Evolutionary conservation across 2,888 invertebrate species (phyloP).

Genomic region (Saturnia pavonia): DNA sequence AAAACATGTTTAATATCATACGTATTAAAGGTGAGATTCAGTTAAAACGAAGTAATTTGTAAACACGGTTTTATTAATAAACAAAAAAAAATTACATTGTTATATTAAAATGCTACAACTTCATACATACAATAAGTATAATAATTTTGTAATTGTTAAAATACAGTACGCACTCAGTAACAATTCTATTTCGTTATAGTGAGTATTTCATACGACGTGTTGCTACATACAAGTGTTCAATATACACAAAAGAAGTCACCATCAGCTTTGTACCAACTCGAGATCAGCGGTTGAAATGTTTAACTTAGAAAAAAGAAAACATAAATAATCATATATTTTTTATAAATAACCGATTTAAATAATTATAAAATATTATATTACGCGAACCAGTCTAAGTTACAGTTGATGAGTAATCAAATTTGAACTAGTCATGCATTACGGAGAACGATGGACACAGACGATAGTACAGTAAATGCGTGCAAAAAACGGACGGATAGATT

Average conservation of each 20-base stretch:
- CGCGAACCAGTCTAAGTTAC: no score
- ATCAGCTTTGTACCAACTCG: neutral
- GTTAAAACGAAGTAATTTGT: constrained; percentile 44
- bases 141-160: constrained; percentile 34
- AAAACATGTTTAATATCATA: neutral
- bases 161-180: constrained; percentile 49
- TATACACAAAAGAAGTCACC: neutral
- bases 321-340: no score
- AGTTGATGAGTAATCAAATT: no score
- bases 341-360: neutral
- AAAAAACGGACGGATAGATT: no score
- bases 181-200: constrained; percentile 21
- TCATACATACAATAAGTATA: constrained; percentile 54
- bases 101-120: constrained; percentile 69
- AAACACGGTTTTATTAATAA: constrained; percentile 77
- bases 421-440: no score
- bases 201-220: neutral
- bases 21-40: neutral
- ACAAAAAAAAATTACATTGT: constrained; percentile 74
- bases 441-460: no score
- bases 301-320: neutral
- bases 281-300: constrained; percentile 2
- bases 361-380: no score
- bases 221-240: constrained; percentile 5
- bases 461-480: no score